phyloP scores from a whole-genome alignment of 2,888 invertebrate species.

The Cryptocheilus praepositus region DNA sequence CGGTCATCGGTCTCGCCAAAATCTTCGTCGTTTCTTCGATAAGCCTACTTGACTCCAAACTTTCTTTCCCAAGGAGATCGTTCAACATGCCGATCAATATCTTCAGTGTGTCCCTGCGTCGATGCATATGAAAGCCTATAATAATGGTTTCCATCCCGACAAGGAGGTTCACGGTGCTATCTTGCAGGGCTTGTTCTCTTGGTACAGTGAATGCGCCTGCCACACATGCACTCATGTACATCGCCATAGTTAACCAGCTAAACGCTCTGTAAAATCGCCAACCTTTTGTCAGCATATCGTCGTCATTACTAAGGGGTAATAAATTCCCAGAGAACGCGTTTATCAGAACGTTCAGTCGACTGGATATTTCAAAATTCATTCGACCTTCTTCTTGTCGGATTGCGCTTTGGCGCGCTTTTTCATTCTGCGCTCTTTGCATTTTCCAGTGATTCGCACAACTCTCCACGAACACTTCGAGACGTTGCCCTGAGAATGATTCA shows the following conservation, averaged over 20 bases:
- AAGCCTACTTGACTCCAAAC: conserved; percentile 13
- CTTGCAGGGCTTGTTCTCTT: conserved; percentile 30
- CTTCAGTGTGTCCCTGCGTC: conserved; percentile 28
- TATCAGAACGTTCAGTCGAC: conserved; percentile 40
- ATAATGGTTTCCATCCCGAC: conserved; percentile 40
- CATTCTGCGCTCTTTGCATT: neutral
- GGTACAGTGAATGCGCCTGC: conserved; percentile 33
- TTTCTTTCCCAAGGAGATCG: conserved; percentile 21
- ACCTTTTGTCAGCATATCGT: conserved; percentile 2
- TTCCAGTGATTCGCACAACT: too few relatives aligned
- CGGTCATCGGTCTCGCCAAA: conserved; percentile 35
- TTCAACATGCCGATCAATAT: conserved; percentile 45
- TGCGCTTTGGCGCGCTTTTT: neutral
- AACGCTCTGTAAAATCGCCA: conserved; percentile 31
- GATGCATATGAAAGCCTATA: conserved; percentile 40
- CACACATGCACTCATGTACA: conserved; percentile 16
- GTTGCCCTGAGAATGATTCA: too few relatives aligned
- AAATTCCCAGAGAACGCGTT: conserved; percentile 53
- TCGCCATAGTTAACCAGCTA: conserved; percentile 35
- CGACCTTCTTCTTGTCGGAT: too few relatives aligned
- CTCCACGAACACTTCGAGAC: too few relatives aligned
- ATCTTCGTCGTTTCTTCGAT: conserved; percentile 31
- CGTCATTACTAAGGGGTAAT: conserved; percentile 36
- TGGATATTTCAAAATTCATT: conserved; percentile 50
- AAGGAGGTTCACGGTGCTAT: conserved; percentile 37